A percentile compares a stretch with the other conserved stretches of the same genome.
Conservation (phyloP, 2,888 invertebrate genomes). For the Elgonia sp. region DNA sequence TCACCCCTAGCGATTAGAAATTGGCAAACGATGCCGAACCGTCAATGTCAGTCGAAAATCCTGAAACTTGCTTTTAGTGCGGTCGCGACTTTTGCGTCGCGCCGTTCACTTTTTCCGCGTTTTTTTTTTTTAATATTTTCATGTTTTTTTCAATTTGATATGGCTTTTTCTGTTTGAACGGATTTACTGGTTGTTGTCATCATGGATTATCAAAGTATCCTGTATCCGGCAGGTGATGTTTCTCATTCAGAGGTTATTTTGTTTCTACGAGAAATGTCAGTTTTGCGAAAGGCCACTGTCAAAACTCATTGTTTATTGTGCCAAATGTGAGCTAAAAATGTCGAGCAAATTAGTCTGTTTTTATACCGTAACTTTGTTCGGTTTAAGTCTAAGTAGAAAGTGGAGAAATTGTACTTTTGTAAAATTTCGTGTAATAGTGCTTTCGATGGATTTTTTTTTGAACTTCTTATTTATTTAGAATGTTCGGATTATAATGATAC, state of each 20-base stretch:
- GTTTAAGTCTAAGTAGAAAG: background rate
- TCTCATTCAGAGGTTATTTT: background rate
- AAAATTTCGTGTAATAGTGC: background rate
- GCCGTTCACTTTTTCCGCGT: constrained; percentile 60
- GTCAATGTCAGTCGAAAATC: constrained; percentile 73
- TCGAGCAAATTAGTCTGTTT: constrained; percentile 33
- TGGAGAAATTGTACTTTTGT: background rate
- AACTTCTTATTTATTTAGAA: too few relatives aligned
- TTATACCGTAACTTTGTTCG: background rate
- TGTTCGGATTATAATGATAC: too few relatives aligned
- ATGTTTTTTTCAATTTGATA: background rate
- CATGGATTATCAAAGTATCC: constrained; percentile 66
- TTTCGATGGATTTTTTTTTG: too few relatives aligned
- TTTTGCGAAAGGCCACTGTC: constrained; percentile 27
- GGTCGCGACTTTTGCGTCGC: constrained; percentile 74
- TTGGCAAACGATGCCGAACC: constrained; percentile 70
- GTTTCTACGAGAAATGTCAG: constrained; percentile 27
- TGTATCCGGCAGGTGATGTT: constrained; percentile 62
- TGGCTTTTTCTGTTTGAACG: too few relatives aligned
- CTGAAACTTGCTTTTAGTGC: constrained; percentile 74
- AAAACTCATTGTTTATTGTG: constrained; percentile 40
- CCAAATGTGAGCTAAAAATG: constrained; percentile 53
- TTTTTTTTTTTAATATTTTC: constrained; percentile 17
- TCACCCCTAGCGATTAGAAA: constrained; percentile 60
- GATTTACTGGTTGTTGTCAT: too few relatives aligned